A percentile compares a stretch with the other conserved stretches of the same genome.
Evolutionary conservation across 2,797 vertebrate species (phyloP).

Genomic region (Enteromius viviparus): DNA sequence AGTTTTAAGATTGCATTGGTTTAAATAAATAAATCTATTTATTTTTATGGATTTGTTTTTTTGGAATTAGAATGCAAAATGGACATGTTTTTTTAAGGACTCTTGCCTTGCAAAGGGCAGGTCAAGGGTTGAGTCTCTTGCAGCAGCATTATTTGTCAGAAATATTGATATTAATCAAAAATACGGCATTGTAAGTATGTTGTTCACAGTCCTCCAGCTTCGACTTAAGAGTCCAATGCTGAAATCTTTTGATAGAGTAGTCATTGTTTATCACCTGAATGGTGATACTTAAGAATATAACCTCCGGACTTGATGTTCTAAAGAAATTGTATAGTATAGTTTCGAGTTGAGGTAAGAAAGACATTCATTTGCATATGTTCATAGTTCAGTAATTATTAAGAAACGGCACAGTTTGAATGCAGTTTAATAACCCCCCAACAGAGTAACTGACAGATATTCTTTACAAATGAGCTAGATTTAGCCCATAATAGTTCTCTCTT

Average conservation of each 20-base stretch:
- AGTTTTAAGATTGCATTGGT: background rate
- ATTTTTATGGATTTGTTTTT: background rate
- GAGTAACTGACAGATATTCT: background rate
- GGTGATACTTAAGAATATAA: background rate
- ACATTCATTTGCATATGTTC: background rate
- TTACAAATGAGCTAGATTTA: constrained; percentile 9
- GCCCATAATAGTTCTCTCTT: background rate
- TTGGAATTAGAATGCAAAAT: background rate
- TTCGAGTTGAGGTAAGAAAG: background rate
- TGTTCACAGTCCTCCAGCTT: background rate
- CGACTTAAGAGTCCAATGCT: background rate
- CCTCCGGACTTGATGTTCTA: background rate
- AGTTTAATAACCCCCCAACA: background rate
- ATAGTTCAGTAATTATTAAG: background rate
- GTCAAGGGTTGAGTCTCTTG: background rate
- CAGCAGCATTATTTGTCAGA: background rate
- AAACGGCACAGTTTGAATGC: constrained; percentile 1
- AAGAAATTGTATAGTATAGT: background rate
- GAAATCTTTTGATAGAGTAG: background rate
- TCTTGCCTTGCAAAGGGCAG: background rate
- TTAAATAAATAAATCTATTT: background rate
- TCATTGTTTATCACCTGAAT: background rate
- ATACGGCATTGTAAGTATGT: background rate
- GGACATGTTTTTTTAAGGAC: too few relatives aligned
- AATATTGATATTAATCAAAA: background rate